A percentile compares a stretch with the other conserved stretches of the same genome.
Evolutionary conservation across 2,113 vertebrate species (phyloP).

Genomic region (Heterocephalus glaber): DNA sequence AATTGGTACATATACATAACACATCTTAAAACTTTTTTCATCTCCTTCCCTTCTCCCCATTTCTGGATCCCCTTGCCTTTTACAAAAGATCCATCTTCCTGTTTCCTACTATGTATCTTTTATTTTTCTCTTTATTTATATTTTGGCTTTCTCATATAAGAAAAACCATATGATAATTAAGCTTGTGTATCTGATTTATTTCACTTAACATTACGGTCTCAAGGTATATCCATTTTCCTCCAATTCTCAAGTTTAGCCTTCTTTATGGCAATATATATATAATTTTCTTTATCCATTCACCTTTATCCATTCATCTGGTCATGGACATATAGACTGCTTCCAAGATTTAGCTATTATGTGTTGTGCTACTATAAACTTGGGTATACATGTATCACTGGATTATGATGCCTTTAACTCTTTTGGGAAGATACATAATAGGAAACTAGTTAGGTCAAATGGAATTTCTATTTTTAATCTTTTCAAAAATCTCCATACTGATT

Average conservation of each 20-base stretch:
- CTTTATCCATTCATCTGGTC: too few relatives aligned
- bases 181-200: not conserved
- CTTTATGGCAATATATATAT: not conserved
- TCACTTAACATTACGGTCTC: not conserved
- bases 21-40: not conserved
- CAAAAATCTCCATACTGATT: not conserved
- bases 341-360: too few relatives aligned
- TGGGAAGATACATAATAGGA: not conserved
- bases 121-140: too few relatives aligned
- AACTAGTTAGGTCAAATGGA: not conserved
- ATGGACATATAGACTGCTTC: too few relatives aligned
- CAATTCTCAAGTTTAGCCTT: not conserved
- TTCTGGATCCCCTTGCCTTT: not conserved
- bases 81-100: not conserved
- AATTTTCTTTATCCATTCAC: too few relatives aligned
- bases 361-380: not conserved
- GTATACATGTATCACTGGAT: not conserved
- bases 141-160: not conserved
- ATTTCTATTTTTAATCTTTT: not conserved
- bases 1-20: not conserved
- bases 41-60: not conserved
- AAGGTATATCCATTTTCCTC: not conserved
- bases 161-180: not conserved
- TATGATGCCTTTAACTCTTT: not conserved
- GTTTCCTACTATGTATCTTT: not conserved